Base-by-base conservation (phyloP, 2,113 vertebrate genomes). In the Perognathus longimembris region DNA sequence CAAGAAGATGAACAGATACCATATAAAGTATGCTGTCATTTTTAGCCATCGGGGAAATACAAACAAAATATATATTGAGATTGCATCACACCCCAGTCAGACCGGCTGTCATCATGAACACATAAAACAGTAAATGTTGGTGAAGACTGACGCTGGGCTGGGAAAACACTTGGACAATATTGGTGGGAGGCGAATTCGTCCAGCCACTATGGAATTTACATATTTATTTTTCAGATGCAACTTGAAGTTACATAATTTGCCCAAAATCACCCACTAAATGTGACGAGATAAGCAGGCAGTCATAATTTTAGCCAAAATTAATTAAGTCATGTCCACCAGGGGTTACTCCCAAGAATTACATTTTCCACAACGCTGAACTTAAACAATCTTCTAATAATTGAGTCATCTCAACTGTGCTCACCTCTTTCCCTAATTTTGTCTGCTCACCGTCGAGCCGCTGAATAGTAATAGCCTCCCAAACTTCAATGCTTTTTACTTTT, bases 351-450 rank as follows among this genome's bases (percentile, higher is more conserved):
- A 76, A 76, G 12, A 40, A 70, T 26, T 26, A 42, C 38, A 54
- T 92, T 78, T 64, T 89, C 69, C 45, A 63, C 64, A n/a, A 81
- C 54, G 22, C 10, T 92, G 66, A 82, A 81, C 67, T 92, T 79
- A 70, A 90, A 71, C 75, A 87, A 63, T n/a, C 30, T 88, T 85
- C 88, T 40, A 66, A 83, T 34, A 71, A 85, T 36, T n/a, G 30
- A 64, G 45, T 91, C 32, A 17, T 28, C 76, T 67, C 57, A 11
- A 7, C 73, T 78, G 40, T 5, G 66, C 20, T 71, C 32, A 45
- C 18, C 17, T 54, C 34, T 85, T 78, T 73, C 9, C 32, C 50
- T 69, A 17, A 45, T 12, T 69, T 38, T 8, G 24, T 54, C 32
- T n/a, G 50, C 24, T 36, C 42, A 21, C 42, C 45, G 26, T 61